Base-by-base conservation (phyloP, 2,888 invertebrate species). In the Plagodis pulveraria region DNA sequence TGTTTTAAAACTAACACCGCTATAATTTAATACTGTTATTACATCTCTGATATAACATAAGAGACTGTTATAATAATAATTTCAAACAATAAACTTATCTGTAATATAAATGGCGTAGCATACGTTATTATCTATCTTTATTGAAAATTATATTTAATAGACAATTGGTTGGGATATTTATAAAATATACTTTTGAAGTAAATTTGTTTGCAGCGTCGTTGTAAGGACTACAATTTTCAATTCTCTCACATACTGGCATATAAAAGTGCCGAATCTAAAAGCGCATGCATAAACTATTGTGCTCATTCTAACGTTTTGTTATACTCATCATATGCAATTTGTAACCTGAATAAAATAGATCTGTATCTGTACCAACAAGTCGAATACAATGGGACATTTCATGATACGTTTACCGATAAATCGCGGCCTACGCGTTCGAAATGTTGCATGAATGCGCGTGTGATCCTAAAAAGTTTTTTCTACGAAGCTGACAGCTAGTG, bases 381-480 rank as follows among this genome's bases (percentile, higher is more conserved):
- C 66, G 77, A 81, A 82, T 72, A 86, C 86, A 86, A 85, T 84
- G 71, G 81, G 62, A 80, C 78, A 81, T 80, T 80, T 76, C 72
- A 71, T 63, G 74, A 73, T 80, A 73, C 65, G 71, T 77, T 74
- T 76, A 76, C 70, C 71, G 76, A 79, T 80, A 78, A 78, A 78
- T 77, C 73, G 73, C 77, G 38, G 73, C 82, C 81, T 80, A 83
- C 83, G 77, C 82, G 67, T 73, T 75, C 69, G 60, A 77, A 75
- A 78, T 76, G 74, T 75, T 76, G 72, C 67, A 73, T 66, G 59
- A 63, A 70, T 74, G 69, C 70, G 75, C 72, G 71, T 77, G 77
- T 73, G 74, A 74, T 82, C 75, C 78, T 74, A 79, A 83, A 81
- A 67, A 73, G 72, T 72, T 56, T 71, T 73, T 86, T 85, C 84